phyloP scores from a whole-genome alignment of 2,113 vertebrate genomes.

The Centropus bengalensis region DNA sequence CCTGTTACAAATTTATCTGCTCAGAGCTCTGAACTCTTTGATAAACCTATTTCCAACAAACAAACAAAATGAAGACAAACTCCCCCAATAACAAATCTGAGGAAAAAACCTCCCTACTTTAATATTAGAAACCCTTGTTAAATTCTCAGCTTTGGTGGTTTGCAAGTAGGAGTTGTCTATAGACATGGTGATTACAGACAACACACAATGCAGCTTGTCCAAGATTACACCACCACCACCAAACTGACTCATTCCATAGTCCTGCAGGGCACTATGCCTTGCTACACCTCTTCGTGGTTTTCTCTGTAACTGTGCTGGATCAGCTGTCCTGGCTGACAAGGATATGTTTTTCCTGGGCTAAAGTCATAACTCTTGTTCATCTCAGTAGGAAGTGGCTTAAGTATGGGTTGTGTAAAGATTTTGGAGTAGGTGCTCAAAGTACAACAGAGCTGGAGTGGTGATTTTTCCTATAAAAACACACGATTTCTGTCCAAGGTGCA shows the following conservation, averaged over 20 bases:
- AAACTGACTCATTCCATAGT: not conserved
- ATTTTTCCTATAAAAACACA: not conserved
- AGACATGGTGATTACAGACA: not conserved
- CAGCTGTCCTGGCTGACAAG: slow-evolving; percentile 32
- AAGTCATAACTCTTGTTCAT: not conserved
- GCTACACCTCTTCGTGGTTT: slow-evolving; percentile 37
- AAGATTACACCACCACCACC: not conserved
- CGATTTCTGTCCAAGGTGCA: not conserved
- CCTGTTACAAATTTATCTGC: not conserved
- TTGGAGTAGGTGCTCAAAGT: not conserved
- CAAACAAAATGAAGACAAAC: not conserved
- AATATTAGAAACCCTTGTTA: not conserved
- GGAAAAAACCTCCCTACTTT: accelerated
- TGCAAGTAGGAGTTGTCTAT: not conserved
- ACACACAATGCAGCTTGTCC: not conserved
- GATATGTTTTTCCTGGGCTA: not conserved
- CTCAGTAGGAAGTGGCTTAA: not conserved
- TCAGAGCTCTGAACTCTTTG: not conserved
- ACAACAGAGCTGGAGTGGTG: not conserved
- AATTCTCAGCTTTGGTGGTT: not conserved
- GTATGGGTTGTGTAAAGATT: not conserved
- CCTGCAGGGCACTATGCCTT: not conserved
- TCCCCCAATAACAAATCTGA: accelerated
- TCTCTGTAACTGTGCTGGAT: slow-evolving; percentile 1
- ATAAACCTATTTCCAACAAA: not conserved